Conservation (phyloP, 2,888 invertebrate species). For the Acronicta psi region DNA sequence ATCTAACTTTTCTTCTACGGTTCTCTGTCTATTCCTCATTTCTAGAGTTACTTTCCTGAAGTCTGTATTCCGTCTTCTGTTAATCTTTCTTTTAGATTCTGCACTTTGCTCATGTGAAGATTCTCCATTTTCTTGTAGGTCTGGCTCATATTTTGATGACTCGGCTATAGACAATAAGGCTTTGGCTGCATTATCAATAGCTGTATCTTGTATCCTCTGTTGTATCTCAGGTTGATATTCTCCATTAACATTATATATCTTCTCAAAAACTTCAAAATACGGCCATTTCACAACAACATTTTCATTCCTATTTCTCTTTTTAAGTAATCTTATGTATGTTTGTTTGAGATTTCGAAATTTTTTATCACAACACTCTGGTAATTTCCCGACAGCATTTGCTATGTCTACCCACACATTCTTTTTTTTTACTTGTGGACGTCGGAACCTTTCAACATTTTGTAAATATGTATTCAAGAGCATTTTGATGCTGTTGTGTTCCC, state of each 20-base stretch:
- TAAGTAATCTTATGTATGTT: constrained; percentile 80
- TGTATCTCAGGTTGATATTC: constrained; percentile 81
- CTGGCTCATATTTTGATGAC: constrained; percentile 63
- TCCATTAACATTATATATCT: constrained; percentile 79
- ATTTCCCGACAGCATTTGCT: constrained; percentile 74
- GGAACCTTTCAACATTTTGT: constrained; percentile 79
- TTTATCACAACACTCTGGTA: constrained; percentile 82
- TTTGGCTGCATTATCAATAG: constrained; percentile 76
- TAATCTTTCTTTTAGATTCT: constrained; percentile 70
- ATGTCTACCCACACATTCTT: constrained; percentile 84
- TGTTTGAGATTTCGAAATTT: constrained; percentile 84
- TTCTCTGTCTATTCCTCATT: constrained; percentile 79
- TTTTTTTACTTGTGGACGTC: constrained; percentile 83
- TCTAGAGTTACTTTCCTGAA: constrained; percentile 80
- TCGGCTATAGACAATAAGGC: constrained; percentile 74
- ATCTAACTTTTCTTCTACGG: constrained; percentile 84
- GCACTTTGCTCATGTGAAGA: constrained; percentile 68
- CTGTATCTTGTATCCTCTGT: constrained; percentile 75
- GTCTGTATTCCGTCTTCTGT: constrained; percentile 74
- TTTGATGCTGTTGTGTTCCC: constrained; percentile 76
- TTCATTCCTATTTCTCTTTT: constrained; percentile 75
- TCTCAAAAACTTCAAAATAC: constrained; percentile 82
- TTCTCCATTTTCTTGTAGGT: constrained; percentile 67
- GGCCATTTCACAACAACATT: constrained; percentile 80
- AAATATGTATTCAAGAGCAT: constrained; percentile 76